phyloP scores from a whole-genome alignment of 2,888 invertebrate genomes.

The Dasysyrphus albostriatus region DNA sequence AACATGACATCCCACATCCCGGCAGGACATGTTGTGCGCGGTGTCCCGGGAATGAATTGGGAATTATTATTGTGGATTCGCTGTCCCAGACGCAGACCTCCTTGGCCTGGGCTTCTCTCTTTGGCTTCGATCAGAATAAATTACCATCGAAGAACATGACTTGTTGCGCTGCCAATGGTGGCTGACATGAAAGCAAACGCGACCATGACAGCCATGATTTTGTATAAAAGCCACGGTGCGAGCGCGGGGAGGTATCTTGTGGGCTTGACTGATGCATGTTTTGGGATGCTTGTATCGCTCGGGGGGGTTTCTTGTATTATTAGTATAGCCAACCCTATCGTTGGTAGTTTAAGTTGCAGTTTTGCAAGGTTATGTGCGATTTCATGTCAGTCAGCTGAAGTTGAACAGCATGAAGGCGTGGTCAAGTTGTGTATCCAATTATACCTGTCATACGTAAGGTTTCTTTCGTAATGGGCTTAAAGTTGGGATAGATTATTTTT shows the following conservation, averaged over 20 bases:
- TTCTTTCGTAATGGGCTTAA: background rate
- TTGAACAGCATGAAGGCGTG: constrained; percentile 71
- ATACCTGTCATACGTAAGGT: background rate
- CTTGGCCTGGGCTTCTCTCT: constrained; percentile 23
- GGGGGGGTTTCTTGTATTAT: constrained; percentile 64
- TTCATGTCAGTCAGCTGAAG: constrained; percentile 50
- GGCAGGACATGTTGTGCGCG: constrained; percentile 47
- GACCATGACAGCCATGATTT: constrained; percentile 50
- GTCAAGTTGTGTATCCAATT: constrained; percentile 55
- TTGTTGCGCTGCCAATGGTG: constrained; percentile 73
- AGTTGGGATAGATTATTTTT: no score
- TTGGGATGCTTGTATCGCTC: constrained; percentile 60
- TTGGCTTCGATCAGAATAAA: constrained; percentile 64
- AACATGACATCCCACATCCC: constrained; percentile 45
- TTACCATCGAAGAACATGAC: constrained; percentile 70
- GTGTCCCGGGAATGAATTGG: constrained; percentile 55
- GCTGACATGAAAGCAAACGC: constrained; percentile 72
- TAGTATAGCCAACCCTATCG: constrained; percentile 44
- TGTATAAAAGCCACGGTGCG: constrained; percentile 14
- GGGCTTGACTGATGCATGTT: constrained; percentile 61
- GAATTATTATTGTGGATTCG: constrained; percentile 40
- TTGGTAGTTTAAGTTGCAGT: constrained; percentile 7
- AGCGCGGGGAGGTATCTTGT: constrained; percentile 28
- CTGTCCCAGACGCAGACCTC: constrained; percentile 39
- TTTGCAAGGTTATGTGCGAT: constrained; percentile 42